Evolutionary conservation across 2,113 vertebrate species (phyloP), one percentile per base, ranked within the genome.

Genomic region (Pyxicephalus adspersus): DNA sequence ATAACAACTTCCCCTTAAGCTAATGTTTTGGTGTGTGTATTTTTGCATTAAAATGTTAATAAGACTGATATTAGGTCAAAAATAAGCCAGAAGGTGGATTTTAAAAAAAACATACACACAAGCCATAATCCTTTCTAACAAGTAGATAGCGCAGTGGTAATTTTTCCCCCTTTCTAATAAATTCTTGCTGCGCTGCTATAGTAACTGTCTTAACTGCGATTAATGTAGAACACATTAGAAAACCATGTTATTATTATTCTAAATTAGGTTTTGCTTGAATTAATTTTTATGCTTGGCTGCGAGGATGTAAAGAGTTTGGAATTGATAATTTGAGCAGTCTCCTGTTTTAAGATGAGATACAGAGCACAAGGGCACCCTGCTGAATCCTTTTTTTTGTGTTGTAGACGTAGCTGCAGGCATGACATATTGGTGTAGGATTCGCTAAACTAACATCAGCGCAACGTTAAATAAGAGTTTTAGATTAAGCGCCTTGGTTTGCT

Each of bases 191-290:
- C 20, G 87, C 87, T 79, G 83, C 86, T 89, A 83, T 84, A 89
- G 90, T 84, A 91, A 88, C 88, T 85, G 86, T 87, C 86, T 86
- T 83, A 52, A 72, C 68, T 75, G 23, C 76, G 83, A 90, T 92
- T 87, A 91, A 88, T 85, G 84, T 34, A 74, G 84, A 87, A 90
- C 86, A 86, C 85, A 83, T 86, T 87, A 86, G 79, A 87, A 90
- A 90, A 88, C 77, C 54, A 67, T 87, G 86, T 90, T 87, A 86
- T 91, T 93, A 91, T 91, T 91, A 87, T 90, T 91, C 88, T 85
- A 91, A 91, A 92, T 90, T 90, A 86, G 84, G 84, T 90, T 91
- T 89, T 88, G 87, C 87, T 88, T 81, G 86, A 88, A 87, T 92
- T 91, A 86, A 86, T 90, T 88, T 89, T 86, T 88, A 77, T 86